These are phyloP conservation scores for Dipodomys ordii DNA, from an alignment of 2,113 vertebrate species.

Conservation along the genomic window DNA sequence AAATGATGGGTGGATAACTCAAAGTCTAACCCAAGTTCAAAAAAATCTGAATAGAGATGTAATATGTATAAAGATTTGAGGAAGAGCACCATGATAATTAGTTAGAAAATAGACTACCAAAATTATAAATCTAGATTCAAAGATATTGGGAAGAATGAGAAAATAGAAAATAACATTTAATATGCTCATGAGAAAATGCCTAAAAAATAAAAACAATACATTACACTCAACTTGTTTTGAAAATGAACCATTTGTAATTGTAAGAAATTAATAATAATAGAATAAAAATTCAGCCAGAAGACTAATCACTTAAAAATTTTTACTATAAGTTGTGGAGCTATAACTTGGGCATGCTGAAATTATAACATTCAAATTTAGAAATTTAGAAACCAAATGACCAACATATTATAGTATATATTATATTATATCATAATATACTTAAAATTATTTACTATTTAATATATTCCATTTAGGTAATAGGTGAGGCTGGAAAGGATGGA, in stretches of 20 bases:
- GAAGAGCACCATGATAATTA: neutral
- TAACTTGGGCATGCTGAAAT: neutral
- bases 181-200: neutral
- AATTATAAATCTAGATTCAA: neutral
- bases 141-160: neutral
- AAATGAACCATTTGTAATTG: neutral
- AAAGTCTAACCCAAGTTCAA: neutral
- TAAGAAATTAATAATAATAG: neutral
- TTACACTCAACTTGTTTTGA: neutral
- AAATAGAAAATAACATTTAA: neutral
- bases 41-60: neutral
- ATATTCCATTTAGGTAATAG: neutral
- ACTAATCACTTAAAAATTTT: neutral
- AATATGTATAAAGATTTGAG: neutral
- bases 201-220: neutral
- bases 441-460: constrained; percentile 41
- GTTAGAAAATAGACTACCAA: neutral
- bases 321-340: neutral
- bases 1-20: neutral
- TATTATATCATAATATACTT: neutral
- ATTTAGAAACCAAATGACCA: neutral
- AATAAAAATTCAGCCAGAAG: neutral
- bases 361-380: neutral
- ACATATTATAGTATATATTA: neutral
- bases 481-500: no score